Evolutionary conservation across 2,888 invertebrate species (phyloP).

Genomic region (Drosophila testacea): DNA sequence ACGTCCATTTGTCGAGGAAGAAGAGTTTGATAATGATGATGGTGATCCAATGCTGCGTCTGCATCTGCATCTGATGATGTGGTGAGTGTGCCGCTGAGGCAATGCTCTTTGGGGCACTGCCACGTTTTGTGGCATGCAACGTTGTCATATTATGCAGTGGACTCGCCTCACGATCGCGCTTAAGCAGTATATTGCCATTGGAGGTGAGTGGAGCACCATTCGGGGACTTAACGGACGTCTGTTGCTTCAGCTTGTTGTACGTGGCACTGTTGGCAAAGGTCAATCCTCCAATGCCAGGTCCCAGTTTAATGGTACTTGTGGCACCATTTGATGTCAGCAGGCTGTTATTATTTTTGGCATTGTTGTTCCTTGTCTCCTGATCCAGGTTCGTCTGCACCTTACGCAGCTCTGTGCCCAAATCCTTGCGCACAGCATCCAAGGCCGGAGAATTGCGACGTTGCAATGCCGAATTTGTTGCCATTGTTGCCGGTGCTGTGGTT

Average conservation of each 20-base stretch:
- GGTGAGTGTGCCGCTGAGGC: slow-evolving; percentile 80
- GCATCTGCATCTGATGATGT: slow-evolving; percentile 65
- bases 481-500: slow-evolving; percentile 71
- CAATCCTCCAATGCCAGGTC: slow-evolving; percentile 84
- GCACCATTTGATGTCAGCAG: slow-evolving; percentile 49
- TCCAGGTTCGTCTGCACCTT: slow-evolving; percentile 57
- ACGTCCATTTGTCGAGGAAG: slow-evolving; percentile 33
- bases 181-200: slow-evolving; percentile 78
- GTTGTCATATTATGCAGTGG: slow-evolving; percentile 77
- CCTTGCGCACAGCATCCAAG: slow-evolving; percentile 88
- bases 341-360: slow-evolving; percentile 27
- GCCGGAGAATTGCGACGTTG: slow-evolving; percentile 79
- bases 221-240: slow-evolving; percentile 71
- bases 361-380: slow-evolving; percentile 37
- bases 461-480: slow-evolving; percentile 77
- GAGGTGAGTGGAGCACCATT: slow-evolving; percentile 70
- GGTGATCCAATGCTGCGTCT: slow-evolving; percentile 61
- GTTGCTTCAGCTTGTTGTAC: slow-evolving; percentile 84
- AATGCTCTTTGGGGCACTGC: slow-evolving; percentile 82
- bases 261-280: slow-evolving; percentile 85
- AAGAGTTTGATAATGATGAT: slow-evolving; percentile 44
- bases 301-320: slow-evolving; percentile 84
- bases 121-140: slow-evolving; percentile 59
- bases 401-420: slow-evolving; percentile 87
- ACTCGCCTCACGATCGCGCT: slow-evolving; percentile 83